Evolutionary conservation across 2,113 vertebrate species (phyloP).

Genomic region (Pyrgilauda ruficollis): DNA sequence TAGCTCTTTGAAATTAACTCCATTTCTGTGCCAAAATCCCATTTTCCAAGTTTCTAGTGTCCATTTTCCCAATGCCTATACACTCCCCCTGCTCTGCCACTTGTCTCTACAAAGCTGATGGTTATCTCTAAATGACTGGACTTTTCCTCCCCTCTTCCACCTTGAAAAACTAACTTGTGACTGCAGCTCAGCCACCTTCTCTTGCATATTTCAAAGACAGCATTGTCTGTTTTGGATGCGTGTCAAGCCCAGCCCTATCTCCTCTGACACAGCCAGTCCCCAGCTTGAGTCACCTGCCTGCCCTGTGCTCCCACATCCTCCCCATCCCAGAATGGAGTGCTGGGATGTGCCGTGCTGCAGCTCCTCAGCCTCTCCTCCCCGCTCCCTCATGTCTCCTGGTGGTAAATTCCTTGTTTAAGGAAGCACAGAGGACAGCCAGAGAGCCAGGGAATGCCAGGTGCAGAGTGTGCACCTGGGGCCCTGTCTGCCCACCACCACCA

Average conservation of each 20-base stretch:
- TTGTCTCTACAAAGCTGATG: not conserved
- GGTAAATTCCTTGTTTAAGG: not conserved
- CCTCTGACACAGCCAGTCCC: not conserved
- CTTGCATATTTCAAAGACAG: not conserved
- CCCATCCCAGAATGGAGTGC: not conserved
- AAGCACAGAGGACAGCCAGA: not conserved
- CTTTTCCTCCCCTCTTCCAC: not conserved
- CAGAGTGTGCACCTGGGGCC: not conserved
- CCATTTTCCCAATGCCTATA: not conserved
- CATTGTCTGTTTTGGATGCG: not conserved
- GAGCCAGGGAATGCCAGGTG: not conserved
- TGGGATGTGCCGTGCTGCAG: rapidly evolving
- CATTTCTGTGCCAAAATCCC: not conserved
- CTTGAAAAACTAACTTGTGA: constrained; percentile 1
- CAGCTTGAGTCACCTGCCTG: constrained; percentile 28
- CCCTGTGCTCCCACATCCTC: constrained; percentile 12
- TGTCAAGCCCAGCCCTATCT: not conserved
- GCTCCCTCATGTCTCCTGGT: not conserved
- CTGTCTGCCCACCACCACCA: not conserved
- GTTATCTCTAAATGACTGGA: not conserved
- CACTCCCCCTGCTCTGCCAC: not conserved
- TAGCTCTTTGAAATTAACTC: not conserved
- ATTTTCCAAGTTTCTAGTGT: not conserved
- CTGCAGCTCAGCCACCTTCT: not conserved
- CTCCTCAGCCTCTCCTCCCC: not conserved